Base-by-base conservation (phyloP, 2,888 invertebrate genomes). In the Ichneumoninae sp. region DNA sequence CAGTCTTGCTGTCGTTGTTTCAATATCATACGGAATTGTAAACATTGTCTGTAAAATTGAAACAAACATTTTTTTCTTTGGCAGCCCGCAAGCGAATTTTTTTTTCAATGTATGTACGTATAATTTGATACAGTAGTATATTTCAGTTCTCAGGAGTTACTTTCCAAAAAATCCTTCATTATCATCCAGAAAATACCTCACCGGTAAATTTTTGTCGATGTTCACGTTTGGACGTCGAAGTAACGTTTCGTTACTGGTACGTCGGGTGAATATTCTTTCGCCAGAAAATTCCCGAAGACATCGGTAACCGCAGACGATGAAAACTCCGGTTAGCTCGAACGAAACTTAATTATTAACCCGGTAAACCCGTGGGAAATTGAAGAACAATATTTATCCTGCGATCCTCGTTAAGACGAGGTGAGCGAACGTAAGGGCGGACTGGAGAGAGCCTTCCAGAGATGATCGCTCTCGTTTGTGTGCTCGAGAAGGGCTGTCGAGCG, bases 361-460 rank as follows among this genome's bases (percentile, higher is more conserved):
- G 60, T 30, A 40, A 71, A 81, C n/a, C 44, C n/a, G 50, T 60
- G 16, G 68, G 57, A 82, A 85, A 82, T 82, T 79, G 66, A 85
- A 79, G 71, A 82, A 76, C 75, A 79, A 85, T 79, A 85, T 85
- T 85, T 85, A 82, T 85, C 60, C 52, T 66, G 50, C 78, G 79
- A 79, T 71, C 70, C 60, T 71, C 71, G 70, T 70, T 66, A 22
- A 54, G 69, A 66, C n/a, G 70, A 69, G 69, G 26, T 30, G 47
- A 57, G 74, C 22, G 54, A 63, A 68, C 40, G 52, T 54, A 66
- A 71, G 70, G 63, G 54, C 13, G 26, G 16, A 5, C 36, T 70
- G 33, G 63, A 33, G 16, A 22, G 66, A 19, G 47, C 63, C 57
- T 57, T 57, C 57, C 26, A 16, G 44, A 73, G 44, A 74, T 69